Evolutionary conservation across 2,888 invertebrate genomes (phyloP).

Genomic region (Acanthococcus lagerstroemiae): DNA sequence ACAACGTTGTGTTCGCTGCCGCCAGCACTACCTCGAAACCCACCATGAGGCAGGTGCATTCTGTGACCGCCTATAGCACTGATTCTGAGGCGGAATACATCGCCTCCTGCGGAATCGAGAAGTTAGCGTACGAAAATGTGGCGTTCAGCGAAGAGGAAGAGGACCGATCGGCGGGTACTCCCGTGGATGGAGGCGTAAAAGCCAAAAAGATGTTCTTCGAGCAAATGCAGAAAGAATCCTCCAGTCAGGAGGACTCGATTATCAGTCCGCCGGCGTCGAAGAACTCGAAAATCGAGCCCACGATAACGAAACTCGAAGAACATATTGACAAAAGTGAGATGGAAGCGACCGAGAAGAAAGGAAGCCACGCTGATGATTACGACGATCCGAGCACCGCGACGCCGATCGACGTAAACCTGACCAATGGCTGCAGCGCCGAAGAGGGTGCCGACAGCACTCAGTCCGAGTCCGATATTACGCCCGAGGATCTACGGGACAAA

Average conservation of each 20-base stretch:
- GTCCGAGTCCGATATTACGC: conserved; percentile 49
- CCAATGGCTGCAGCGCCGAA: conserved; percentile 44
- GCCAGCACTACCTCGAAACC: neutral
- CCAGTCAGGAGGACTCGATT: neutral
- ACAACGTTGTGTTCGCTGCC: neutral
- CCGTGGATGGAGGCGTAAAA: neutral
- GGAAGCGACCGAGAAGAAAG: conserved; percentile 46
- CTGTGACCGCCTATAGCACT: conserved; percentile 5
- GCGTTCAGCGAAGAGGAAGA: conserved; percentile 40
- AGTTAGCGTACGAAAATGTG: conserved; percentile 41
- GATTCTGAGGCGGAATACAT: conserved; percentile 39
- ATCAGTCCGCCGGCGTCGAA: neutral
- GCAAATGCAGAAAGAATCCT: neutral
- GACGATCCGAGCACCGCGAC: neutral
- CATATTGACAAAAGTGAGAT: conserved; percentile 47
- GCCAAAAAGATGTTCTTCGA: conserved; percentile 21
- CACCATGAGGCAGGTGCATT: conserved; percentile 12
- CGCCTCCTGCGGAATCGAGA: conserved; percentile 35
- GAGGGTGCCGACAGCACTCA: conserved; percentile 49
- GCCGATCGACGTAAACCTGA: conserved; percentile 25
- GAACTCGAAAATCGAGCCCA: neutral
- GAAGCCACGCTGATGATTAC: conserved; percentile 33
- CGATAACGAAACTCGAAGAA: conserved; percentile 41
- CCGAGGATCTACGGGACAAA: conserved; percentile 43
- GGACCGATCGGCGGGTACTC: neutral